These are phyloP conservation scores for Micropoecilia bifurca DNA, from an alignment of 2,797 vertebrate species.

Conservation along the genomic window DNA sequence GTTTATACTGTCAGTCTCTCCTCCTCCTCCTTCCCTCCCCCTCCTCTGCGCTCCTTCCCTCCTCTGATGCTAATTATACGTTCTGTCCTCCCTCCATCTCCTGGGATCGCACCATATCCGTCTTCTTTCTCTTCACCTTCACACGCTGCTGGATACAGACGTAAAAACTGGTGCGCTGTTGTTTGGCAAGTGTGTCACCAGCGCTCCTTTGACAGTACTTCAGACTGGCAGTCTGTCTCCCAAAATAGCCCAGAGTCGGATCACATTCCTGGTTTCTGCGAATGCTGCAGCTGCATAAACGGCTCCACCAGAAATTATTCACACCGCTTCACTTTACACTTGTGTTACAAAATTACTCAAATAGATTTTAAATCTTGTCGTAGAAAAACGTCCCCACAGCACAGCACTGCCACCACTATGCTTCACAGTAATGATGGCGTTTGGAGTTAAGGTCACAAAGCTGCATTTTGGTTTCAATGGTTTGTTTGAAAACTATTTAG, in stretches of 20 bases:
- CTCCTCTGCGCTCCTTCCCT: conserved; percentile 33
- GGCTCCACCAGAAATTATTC: not conserved
- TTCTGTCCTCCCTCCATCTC: conserved; percentile 66
- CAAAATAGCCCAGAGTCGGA: conserved; percentile 25
- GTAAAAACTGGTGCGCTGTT: conserved; percentile 22
- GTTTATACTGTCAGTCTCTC: conserved; percentile 55
- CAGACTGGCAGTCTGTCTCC: conserved; percentile 65
- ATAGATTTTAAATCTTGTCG: not conserved
- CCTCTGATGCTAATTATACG: conserved; percentile 74
- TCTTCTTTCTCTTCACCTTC: conserved; percentile 65
- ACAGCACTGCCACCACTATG: not conserved
- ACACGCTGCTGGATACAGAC: conserved; percentile 56
- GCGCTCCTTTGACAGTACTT: conserved; percentile 47
- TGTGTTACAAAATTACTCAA: not conserved
- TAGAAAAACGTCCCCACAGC: not conserved
- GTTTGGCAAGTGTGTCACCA: conserved; percentile 56
- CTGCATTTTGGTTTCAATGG: not conserved
- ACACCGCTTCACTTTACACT: not conserved
- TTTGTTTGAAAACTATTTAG: not conserved
- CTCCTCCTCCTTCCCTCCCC: conserved; percentile 29
- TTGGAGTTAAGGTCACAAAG: not conserved
- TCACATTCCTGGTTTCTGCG: conserved; percentile 25
- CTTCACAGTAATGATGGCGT: not conserved
- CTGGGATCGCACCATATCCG: conserved; percentile 56
- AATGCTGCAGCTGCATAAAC: conserved; percentile 32